Base-by-base conservation (phyloP, 2,888 invertebrate genomes). In the Mamestra brassicae region DNA sequence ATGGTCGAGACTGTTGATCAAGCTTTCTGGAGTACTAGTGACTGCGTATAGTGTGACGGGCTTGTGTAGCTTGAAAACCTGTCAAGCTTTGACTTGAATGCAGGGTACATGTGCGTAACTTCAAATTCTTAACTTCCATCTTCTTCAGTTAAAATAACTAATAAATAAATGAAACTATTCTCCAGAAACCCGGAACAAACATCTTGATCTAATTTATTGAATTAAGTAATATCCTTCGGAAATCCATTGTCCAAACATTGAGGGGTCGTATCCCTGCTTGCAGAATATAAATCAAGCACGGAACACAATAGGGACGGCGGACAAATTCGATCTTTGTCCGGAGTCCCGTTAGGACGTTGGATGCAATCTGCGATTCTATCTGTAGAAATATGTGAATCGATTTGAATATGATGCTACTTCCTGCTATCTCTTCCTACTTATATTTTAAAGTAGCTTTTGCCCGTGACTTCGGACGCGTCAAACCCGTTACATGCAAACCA, bases 251-350 rank as follows among this genome's bases (percentile, higher is more conserved):
- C 55, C 47, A 75, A 84, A 78, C 47, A 84, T 38, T 2, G 65
- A 45, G 71, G 84, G 75, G 58, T 52, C 8, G 4, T n/a, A 26
- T 68, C 63, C 34, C 65, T 52, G 11, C 55, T 52, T 17, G 34
- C 42, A 17, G 52, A 62, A 55, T 70, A 82, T 82, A 81, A 83
- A 81, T 80, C 81, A 81, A 72, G 45, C 47, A 4, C n/a, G 45
- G 50, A 54, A 65, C 47, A 65, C 57, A 71, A 62, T 34, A 34
- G 15, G 2, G 55, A 68, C 60, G 54, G 75, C 42, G 13, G 38
- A 52, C 36, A 45, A 65, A 71, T 68, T 61, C 58, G 63, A 36
- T 52, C 54, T 74, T 50, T 62, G 66, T 4, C 3, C 7, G 54
- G 8, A 58, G 65, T 60, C 69, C 26, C 47, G 52, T 62, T 77